A percentile compares a stretch with the other conserved stretches of the same genome.
These are phyloP conservation scores for Struthidea cinerea DNA, from an alignment of 2,113 vertebrate species.

Conservation along the genomic window DNA sequence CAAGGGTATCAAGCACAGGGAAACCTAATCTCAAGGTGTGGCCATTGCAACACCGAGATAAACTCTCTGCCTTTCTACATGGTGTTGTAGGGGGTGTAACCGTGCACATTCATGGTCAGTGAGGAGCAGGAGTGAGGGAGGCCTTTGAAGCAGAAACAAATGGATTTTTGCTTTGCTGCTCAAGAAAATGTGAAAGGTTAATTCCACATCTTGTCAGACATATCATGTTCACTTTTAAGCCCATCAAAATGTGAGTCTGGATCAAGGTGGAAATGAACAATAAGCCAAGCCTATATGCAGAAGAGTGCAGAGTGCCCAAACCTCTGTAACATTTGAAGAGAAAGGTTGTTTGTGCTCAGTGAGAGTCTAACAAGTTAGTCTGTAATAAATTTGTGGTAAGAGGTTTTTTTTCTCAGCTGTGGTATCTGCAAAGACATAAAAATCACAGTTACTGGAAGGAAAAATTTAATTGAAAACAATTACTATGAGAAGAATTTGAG, in stretches of 20 bases:
- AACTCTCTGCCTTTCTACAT: background rate
- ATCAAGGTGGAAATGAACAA: background rate
- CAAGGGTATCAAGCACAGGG: background rate
- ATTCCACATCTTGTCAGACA: background rate
- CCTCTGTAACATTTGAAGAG: background rate
- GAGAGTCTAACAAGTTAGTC: background rate
- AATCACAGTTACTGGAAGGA: background rate
- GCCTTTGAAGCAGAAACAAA: background rate
- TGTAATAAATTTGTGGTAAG: background rate
- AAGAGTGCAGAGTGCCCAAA: background rate
- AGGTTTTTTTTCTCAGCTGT: background rate
- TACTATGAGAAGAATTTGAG: background rate
- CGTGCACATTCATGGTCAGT: fast-evolving
- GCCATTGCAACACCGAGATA: background rate
- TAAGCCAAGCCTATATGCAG: background rate
- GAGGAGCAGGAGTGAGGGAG: background rate
- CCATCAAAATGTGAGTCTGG: background rate
- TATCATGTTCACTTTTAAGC: background rate
- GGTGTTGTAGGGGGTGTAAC: background rate
- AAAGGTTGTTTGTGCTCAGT: background rate
- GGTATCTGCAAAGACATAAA: background rate
- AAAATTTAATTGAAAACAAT: background rate
- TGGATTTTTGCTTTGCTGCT: background rate
- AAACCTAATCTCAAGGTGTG: background rate
- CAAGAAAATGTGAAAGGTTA: background rate